Percentiles rank a stretch among this genome's conserved stretches.
These are phyloP conservation scores for Xanthorhoe spadicearia DNA, from an alignment of 2,888 invertebrate species.

Conservation along the genomic window DNA sequence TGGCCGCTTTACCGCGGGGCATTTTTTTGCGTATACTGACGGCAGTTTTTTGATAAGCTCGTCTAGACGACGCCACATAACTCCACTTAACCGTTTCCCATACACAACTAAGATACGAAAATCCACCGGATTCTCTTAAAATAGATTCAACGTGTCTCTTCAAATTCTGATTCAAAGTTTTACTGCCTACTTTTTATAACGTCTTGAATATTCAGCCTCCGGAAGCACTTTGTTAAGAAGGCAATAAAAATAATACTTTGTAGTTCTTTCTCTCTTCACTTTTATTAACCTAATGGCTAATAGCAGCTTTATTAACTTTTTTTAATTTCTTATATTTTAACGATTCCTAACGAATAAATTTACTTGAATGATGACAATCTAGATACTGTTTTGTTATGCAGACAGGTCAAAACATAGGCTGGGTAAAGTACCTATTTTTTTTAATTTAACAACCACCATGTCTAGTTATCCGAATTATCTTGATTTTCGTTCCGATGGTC, in stretches of 20 bases:
- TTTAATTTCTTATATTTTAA: not conserved
- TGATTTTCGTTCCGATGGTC: too few relatives aligned
- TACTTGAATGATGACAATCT: too few relatives aligned
- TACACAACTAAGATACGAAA: conserved; percentile 6
- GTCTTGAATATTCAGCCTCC: conserved; percentile 50
- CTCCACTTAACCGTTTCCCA: conserved; percentile 13
- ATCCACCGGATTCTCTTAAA: conserved; percentile 37
- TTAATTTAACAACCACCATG: not conserved
- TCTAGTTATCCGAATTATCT: too few relatives aligned
- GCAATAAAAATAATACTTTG: conserved; percentile 54
- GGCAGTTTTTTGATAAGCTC: conserved; percentile 37
- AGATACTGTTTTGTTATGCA: too few relatives aligned
- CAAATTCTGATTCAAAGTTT: conserved; percentile 34
- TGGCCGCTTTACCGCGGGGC: conserved; percentile 8
- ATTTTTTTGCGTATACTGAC: conserved; percentile 39
- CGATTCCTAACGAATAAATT: too few relatives aligned
- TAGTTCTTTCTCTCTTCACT: conserved; percentile 29
- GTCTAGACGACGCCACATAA: conserved; percentile 42
- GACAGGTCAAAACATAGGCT: too few relatives aligned
- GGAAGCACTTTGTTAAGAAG: conserved; percentile 60
- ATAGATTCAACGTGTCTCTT: conserved; percentile 38
- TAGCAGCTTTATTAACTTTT: not conserved
- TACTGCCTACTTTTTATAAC: conserved; percentile 48
- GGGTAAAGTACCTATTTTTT: not conserved
- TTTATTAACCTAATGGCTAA: not conserved